Percentiles rank a stretch among this genome's conserved stretches.
These are phyloP conservation scores for Tamandua tetradactyla DNA, from an alignment of 2,797 vertebrate genomes.

Conservation along the genomic window DNA sequence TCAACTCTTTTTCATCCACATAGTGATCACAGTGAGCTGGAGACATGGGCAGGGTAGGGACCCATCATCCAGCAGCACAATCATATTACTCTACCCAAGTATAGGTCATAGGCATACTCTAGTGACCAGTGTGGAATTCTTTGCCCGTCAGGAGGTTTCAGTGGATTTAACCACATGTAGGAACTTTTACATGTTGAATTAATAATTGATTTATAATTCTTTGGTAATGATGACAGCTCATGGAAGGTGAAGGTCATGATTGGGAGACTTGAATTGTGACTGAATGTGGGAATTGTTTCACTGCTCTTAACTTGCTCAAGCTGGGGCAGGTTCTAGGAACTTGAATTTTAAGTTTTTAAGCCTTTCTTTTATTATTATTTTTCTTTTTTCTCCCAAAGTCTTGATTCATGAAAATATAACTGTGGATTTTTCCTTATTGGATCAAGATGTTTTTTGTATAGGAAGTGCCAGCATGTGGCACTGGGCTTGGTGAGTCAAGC, in stretches of 20 bases:
- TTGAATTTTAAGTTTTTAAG: conserved; percentile 69
- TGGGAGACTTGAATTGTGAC: conserved; percentile 51
- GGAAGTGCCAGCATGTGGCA: conserved; percentile 17
- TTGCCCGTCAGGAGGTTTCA: not conserved
- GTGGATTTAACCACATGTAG: not conserved
- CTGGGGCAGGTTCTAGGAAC: conserved; percentile 62
- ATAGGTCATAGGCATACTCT: fast-evolving
- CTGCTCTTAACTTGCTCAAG: conserved; percentile 47
- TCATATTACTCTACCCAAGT: fast-evolving
- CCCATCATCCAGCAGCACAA: fast-evolving
- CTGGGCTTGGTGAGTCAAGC: not conserved
- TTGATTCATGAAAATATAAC: conserved; percentile 38
- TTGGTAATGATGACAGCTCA: conserved; percentile 54
- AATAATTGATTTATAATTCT: conserved; percentile 46
- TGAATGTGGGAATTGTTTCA: conserved; percentile 44
- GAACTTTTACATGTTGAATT: conserved; percentile 31
- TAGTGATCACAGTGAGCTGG: not conserved
- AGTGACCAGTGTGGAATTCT: not conserved
- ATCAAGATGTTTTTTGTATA: conserved; percentile 32
- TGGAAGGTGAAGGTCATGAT: conserved; percentile 55
- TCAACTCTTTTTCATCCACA: not conserved
- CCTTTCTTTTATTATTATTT: not conserved
- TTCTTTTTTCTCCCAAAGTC: not conserved
- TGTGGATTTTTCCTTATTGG: not conserved
- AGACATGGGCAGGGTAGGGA: not conserved